Evolutionary conservation across 2,113 vertebrate genomes (phyloP), one percentile per base, ranked within the genome.

Genomic region (Heterocephalus glaber): DNA sequence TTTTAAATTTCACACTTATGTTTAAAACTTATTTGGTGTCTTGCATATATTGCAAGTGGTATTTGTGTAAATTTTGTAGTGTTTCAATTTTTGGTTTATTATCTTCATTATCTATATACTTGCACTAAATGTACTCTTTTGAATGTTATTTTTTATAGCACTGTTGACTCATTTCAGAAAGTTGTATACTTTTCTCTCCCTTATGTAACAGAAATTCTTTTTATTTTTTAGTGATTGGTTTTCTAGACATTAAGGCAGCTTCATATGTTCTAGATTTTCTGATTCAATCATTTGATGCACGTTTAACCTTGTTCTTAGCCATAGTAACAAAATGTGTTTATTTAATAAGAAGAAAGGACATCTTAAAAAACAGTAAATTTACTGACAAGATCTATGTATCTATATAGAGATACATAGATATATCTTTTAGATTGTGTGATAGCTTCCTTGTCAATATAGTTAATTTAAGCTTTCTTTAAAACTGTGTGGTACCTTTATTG

Each of bases 51-150:
- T 66, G 12, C 28, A 93, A 47, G 61, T 97, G 65, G 49, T 97
- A 96, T 97, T 96, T 95, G 96, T 97, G 92, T 95, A 61, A 94
- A 81, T 92, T 96, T 66, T 96, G 58, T 95, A 89, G 65, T 92
- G 54, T 52, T 61, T 90, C 24, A 26, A 60, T 58, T 35, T 35
- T 60, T 26, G 66, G n/a, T 17, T 96, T 95, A 86, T 96, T 94
- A 81, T n/a, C 35, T 77, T 90, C 35, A 47, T 95, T 54, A 80
- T 87, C 60, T 95, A 90, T 97, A 92, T 9, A 85, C 82, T 96
- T 98, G 96, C 95, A 97, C 95, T 97, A 85, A 93, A 91, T 93
- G 80, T 96, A 97, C 92, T 95, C 83, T 97, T 84, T 92, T 96
- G 94, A 97, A 93, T 94, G 91, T 91, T 95, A 58, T 66, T 93